Evolutionary conservation across 2,888 invertebrate genomes (phyloP), one percentile per base, ranked within the genome.

Genomic region (Oxyteleia sp.): DNA sequence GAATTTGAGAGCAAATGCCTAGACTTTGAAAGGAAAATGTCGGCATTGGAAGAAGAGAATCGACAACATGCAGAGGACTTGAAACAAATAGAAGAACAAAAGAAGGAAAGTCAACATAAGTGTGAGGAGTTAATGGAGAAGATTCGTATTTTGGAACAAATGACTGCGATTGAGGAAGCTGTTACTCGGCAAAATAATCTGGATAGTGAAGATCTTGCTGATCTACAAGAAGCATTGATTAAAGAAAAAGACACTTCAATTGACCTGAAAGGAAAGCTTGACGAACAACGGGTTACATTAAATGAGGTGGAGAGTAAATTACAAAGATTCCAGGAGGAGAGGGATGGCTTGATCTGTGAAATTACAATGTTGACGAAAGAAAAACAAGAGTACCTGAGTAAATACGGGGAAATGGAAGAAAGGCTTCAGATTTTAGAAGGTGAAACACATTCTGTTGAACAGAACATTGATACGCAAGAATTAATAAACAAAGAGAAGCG

Each of bases 361-460:
- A 51, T 53, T 26, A 7, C n/a, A 16, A 43, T 41, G 11, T 5
- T 71, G 23, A 16, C 35, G 16, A 18, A n/a, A 57, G 32, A 16
- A 64, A 13, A n/a, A 68, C 18, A 57, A 81, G 38, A 74, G 59
- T 29, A 13, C n/a, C 8, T 51, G 71, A 63, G 20, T 59, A 38
- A 45, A 8, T 26, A 26, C 63, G 43, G 53, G 49, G n/a, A 32
- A 45, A 18, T 55, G 13, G 7, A 18, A 51, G 35, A 5, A 78
- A 29, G 35, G 45, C 66, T 20, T 20, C 15, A 32, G 8, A 20
- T 23, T 38, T 32, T 49, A 11, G 49, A 71, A 38, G 16, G 47
- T 0, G 35, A 59, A 20, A 41, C n/a, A 35, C 1, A 2, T 35
- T 18, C n/a, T 23, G 13, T 10, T 38, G 38, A 57, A 11, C 13